Base-by-base conservation (phyloP, 2,113 vertebrate species). In the Phalacrocorax aristotelis region DNA sequence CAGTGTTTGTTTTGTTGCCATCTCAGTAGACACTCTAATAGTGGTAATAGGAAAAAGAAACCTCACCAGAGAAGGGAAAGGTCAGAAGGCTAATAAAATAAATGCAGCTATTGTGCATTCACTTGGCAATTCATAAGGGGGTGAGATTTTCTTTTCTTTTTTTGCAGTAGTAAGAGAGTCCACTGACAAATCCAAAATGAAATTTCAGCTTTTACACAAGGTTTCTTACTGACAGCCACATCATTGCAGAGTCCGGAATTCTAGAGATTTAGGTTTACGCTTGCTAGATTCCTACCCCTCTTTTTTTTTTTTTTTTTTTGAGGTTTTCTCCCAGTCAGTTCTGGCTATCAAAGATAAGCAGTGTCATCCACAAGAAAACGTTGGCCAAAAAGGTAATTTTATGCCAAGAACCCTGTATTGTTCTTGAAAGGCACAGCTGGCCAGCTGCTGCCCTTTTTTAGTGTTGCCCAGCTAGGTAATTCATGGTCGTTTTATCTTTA, bases 51-150 rank as follows among this genome's bases (percentile, higher is more conserved):
- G 96, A 95, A 95, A 96, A 95, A 96, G 75, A 95, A 95, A 87
- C 32, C 87, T 97, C 97, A 93, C 65, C 74, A 95, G 97, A 92
- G 94, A 91, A 95, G 46, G 25, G 52, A 95, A 95, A 89, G 95
- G 96, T 97, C 95, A 93, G 78, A 26, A 97, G 87, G 95, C 95
- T 96, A 97, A 97, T 96, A 96, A 97, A 97, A 97, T 82, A 97
- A 96, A 94, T 49, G 77, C 70, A 94, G 66, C 91, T 93, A 95
- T 97, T 96, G 89, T 95, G 77, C 0, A 4, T 89, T 96, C 62
- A 19, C 66, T 93, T 94, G 93, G 95, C 91, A 82, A 49, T 85
- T 91, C 51, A 49, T 51, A 66, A 83, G 34, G 61, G 38, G 92
- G 12, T 16, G 14, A 10, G 34, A 89, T 93, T 89, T 87, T 81